Conservation (phyloP, 2,113 vertebrate species). For the Barnardius zonarius region DNA sequence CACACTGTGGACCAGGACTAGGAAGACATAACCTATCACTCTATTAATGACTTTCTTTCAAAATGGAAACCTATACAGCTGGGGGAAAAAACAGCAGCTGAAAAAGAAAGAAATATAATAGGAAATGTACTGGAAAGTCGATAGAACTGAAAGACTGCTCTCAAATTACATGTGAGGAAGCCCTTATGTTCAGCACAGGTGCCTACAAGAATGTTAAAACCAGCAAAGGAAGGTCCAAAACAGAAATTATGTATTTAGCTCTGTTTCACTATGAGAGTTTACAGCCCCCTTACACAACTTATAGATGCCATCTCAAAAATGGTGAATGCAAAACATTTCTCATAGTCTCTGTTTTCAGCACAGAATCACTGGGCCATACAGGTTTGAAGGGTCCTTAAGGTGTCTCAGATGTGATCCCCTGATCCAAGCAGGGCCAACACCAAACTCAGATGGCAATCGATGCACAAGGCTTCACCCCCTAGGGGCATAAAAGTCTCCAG, state of each 20-base stretch:
- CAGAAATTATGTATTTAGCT: neutral
- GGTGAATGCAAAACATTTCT: neutral
- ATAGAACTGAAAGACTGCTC: neutral
- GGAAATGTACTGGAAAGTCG: neutral
- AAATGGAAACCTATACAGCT: neutral
- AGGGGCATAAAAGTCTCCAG: accelerated
- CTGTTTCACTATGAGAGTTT: neutral
- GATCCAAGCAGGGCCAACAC: neutral
- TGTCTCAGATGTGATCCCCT: accelerated
- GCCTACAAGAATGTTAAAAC: neutral
- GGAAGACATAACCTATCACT: neutral
- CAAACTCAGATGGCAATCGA: accelerated
- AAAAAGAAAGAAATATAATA: neutral
- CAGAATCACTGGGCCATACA: accelerated
- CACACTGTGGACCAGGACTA: neutral
- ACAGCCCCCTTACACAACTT: neutral
- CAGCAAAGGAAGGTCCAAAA: neutral
- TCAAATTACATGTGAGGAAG: neutral
- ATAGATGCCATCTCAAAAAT: neutral
- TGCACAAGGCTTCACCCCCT: neutral
- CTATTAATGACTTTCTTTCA: neutral
- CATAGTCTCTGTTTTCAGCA: neutral
- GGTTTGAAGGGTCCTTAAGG: accelerated
- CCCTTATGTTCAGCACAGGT: neutral
- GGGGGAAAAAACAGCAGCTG: neutral